Conservation (phyloP, 2,888 invertebrate genomes). For the Seladonia tumulorum region DNA sequence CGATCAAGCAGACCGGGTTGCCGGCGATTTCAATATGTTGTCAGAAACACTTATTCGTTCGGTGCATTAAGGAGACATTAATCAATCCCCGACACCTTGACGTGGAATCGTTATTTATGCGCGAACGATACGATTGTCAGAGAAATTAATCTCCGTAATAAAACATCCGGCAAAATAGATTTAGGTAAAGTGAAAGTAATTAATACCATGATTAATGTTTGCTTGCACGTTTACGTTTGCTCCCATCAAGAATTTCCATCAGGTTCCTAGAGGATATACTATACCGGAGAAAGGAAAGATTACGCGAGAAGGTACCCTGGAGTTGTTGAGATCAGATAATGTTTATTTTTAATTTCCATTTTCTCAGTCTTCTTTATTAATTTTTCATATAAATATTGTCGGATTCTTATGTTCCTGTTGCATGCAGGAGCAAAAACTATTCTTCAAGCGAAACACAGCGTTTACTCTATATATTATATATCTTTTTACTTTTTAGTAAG, state of each 20-base stretch:
- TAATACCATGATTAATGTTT: conserved; percentile 5
- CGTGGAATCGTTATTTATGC: conserved; percentile 11
- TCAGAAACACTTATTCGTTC: background rate
- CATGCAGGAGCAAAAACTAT: too few species aligned
- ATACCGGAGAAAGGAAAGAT: background rate
- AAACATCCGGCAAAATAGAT: background rate
- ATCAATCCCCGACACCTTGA: background rate
- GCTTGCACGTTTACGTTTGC: background rate
- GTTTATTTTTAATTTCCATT: too few species aligned
- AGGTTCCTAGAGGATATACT: background rate
- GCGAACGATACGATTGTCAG: background rate
- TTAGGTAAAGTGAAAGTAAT: conserved; percentile 11
- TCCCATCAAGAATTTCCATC: background rate
- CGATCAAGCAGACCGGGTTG: background rate
- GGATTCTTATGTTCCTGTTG: too few species aligned
- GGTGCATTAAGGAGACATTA: background rate
- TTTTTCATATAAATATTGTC: too few species aligned
- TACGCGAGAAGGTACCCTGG: background rate
- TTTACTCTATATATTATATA: too few species aligned
- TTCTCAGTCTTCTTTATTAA: too few species aligned
- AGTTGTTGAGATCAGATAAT: too few species aligned
- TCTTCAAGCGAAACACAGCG: too few species aligned
- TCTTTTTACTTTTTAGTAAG: too few species aligned
- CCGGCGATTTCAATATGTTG: background rate
- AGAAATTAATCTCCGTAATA: background rate